Evolutionary conservation across 2,888 invertebrate genomes (phyloP), one percentile per base, ranked within the genome.

Genomic region (Agrotis ipsilon): DNA sequence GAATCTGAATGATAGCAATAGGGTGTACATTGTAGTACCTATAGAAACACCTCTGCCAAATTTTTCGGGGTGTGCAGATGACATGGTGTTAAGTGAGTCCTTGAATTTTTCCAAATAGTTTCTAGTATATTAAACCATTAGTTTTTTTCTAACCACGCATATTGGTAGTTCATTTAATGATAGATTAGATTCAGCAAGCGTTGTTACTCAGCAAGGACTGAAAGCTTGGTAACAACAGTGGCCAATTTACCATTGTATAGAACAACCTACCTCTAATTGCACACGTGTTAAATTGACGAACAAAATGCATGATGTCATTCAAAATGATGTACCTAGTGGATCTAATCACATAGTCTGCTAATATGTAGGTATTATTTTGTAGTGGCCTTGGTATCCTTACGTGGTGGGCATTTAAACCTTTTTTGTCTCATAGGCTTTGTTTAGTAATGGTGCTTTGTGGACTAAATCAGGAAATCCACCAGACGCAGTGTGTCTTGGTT

Each of bases 401-500:
- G 80, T 74, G 83, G 74, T 57, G 16, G 27, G 77, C 80, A 83
- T 79, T 75, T 55, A 57, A 78, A 32, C 69, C 57, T 65, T 81
- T 80, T 74, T 68, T 21, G 51, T 65, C 18, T 16, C 45, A 60
- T 55, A 71, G 72, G 66, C 73, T 72, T 76, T 75, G 70, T 76
- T 75, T 49, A 71, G 19, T 78, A 76, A 81, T 79, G 69, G 55
- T 70, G 55, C 81, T 79, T 83, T 75, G 83, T 82, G 16, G 6
- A 18, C 58, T 61, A 61, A 76, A 70, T 68, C 58, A 58, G 81
- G 72, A 75, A 68, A 70, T 54, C 54, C 68, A 18, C 32, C n/a
- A 75, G 68, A 78, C 72, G 32, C n/a, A 4, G 7, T 14, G n/a
- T 68, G 54, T 46, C 64, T 64, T 59, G 3, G 13, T 71, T 61